Conservation (phyloP, 1,140 invertebrate species). For the Scaptodrosophila lebanonensis region DNA sequence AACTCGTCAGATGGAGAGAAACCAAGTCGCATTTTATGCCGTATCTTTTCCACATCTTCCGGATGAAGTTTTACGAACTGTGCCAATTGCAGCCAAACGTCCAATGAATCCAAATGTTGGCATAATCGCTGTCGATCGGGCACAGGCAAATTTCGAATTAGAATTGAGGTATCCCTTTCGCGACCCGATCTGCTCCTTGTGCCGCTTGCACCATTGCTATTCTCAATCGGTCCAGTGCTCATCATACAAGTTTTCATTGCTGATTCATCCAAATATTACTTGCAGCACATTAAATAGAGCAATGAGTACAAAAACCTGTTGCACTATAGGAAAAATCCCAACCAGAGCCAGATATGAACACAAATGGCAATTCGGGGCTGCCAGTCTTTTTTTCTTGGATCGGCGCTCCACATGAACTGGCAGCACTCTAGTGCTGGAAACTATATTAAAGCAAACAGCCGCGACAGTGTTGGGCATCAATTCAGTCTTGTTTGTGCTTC, state of each 20-base stretch:
- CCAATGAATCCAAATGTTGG: slow-evolving; percentile 85
- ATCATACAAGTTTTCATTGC: slow-evolving; percentile 6
- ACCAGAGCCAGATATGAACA: not conserved
- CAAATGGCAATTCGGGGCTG: too few species aligned
- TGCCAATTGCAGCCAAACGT: slow-evolving; percentile 88
- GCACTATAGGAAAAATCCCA: slow-evolving; percentile 23
- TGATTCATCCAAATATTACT: slow-evolving; percentile 8
- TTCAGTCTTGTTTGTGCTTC: too few species aligned
- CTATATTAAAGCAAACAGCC: too few species aligned
- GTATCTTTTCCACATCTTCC: slow-evolving; percentile 80
- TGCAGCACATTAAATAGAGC: not conserved
- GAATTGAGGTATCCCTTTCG: slow-evolving; percentile 22
- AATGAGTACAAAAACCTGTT: slow-evolving; percentile 5
- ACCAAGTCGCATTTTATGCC: slow-evolving; percentile 77
- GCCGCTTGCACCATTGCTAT: not conserved
- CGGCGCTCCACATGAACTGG: too few species aligned
- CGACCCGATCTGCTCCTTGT: slow-evolving; percentile 25
- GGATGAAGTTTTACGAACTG: slow-evolving; percentile 78
- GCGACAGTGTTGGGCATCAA: too few species aligned
- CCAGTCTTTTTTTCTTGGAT: too few species aligned
- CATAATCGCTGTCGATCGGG: slow-evolving; percentile 83
- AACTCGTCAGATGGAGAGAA: slow-evolving; percentile 86
- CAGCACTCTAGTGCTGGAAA: too few species aligned
- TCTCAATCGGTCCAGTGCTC: slow-evolving; percentile 10
- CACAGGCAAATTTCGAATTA: slow-evolving; percentile 80